Percentiles rank a stretch among this genome's conserved stretches.
These are phyloP conservation scores for Drosophila bifasciata DNA, from an alignment of 1,140 invertebrate species.

Conservation along the genomic window DNA sequence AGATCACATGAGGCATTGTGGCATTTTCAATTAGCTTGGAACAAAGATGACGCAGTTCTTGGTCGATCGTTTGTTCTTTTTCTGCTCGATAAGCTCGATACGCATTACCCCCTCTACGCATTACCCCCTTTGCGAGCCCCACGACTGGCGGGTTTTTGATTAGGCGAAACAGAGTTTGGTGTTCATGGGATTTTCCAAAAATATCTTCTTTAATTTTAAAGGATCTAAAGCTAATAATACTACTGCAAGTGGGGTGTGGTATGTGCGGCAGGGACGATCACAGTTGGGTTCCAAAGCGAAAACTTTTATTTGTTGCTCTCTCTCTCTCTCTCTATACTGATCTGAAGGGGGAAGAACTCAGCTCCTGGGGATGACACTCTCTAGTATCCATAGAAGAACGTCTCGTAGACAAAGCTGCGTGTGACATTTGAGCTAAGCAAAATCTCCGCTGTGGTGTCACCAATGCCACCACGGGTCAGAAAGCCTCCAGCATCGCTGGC, in stretches of 20 bases:
- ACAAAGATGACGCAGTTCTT: conserved; percentile 19
- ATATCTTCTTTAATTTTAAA: conserved; percentile 13
- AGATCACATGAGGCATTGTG: conserved; percentile 13
- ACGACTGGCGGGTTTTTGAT: not conserved
- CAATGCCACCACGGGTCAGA: conserved; percentile 64
- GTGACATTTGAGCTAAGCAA: conserved; percentile 62
- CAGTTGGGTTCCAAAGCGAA: conserved; percentile 69
- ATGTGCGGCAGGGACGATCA: conserved; percentile 66
- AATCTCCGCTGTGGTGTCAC: conserved; percentile 52
- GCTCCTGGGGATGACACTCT: not conserved
- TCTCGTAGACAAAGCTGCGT: conserved; percentile 66
- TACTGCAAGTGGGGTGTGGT: conserved; percentile 2
- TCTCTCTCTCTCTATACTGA: conserved; percentile 9
- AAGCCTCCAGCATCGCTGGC: conserved; percentile 59
- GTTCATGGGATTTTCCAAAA: not conserved
- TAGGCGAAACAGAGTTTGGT: conserved; percentile 1
- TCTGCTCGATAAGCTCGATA: not conserved
- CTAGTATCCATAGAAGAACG: conserved; percentile 78
- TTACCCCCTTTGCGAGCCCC: too few species aligned
- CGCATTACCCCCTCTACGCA: too few species aligned
- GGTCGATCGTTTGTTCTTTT: too few species aligned
- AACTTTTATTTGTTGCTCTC: conserved; percentile 33
- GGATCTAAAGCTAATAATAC: conserved; percentile 35
- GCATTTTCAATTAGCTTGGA: conserved; percentile 19
- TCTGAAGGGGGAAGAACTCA: too few species aligned